These are phyloP conservation scores for Oncorhynchus keta DNA, from an alignment of 2,113 vertebrate genomes.

Conservation along the genomic window DNA sequence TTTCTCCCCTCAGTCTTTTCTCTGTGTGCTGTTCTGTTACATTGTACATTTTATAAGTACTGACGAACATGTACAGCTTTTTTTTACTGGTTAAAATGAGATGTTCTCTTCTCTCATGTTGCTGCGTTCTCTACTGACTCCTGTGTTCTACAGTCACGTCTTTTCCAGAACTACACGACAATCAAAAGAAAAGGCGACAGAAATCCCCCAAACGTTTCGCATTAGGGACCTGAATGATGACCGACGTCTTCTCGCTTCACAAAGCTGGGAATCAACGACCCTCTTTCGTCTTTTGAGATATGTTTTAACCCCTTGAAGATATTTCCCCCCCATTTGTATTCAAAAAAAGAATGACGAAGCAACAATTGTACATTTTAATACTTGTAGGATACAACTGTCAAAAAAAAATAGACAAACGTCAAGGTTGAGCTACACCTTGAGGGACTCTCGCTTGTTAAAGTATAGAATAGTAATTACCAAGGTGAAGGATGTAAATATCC, in stretches of 20 bases:
- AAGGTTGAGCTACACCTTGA: too few relatives aligned
- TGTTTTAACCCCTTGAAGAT: background rate
- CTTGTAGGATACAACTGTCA: background rate
- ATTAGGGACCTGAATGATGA: background rate
- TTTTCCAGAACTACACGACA: background rate
- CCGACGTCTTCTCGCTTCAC: background rate
- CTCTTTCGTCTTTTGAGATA: background rate
- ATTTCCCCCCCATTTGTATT: background rate
- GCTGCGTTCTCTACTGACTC: background rate
- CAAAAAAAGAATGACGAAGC: slow-evolving; percentile 1
- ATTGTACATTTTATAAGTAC: background rate
- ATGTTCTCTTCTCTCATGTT: background rate
- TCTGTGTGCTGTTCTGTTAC: too few relatives aligned
- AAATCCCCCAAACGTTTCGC: background rate
- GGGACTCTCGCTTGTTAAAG: too few relatives aligned
- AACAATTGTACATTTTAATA: slow-evolving; percentile 4
- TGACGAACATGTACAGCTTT: background rate
- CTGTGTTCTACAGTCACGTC: background rate
- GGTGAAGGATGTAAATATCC: too few relatives aligned
- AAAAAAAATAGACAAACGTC: background rate
- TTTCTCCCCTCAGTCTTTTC: too few relatives aligned
- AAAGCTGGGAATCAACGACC: background rate
- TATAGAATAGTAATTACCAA: too few relatives aligned
- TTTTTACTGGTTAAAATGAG: background rate
- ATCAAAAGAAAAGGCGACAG: background rate